Evolutionary conservation across 2,888 invertebrate species (phyloP).

Genomic region (Rhagophthalmus giganteus): DNA sequence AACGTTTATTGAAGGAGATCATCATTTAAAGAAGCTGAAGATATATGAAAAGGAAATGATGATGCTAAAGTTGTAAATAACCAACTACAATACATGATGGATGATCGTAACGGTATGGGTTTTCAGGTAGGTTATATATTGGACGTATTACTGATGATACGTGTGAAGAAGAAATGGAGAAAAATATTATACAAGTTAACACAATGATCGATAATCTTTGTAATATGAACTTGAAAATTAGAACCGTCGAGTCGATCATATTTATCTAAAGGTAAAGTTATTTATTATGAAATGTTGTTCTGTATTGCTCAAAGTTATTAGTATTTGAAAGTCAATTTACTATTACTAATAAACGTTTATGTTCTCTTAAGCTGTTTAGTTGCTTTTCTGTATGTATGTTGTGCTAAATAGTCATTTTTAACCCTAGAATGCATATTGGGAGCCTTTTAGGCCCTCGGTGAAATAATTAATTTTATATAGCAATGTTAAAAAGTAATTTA

Average conservation of each 20-base stretch:
- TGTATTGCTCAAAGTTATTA: too few species aligned
- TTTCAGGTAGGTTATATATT: conserved; percentile 93
- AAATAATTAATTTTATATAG: too few species aligned
- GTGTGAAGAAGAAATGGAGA: conserved; percentile 98
- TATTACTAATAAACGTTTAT: too few species aligned
- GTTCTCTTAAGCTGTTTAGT: too few species aligned
- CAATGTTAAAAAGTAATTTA: too few species aligned
- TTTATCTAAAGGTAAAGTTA: conserved; percentile 99
- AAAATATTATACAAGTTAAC: conserved; percentile 96
- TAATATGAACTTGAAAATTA: conserved; percentile 99
- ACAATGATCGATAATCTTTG: conserved; percentile 94
- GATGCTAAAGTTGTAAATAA: conserved; percentile 97
- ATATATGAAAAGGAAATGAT: conserved; percentile 98
- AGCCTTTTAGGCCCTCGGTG: too few species aligned
- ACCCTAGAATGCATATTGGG: too few species aligned
- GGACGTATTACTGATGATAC: conserved; percentile 98
- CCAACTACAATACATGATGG: conserved; percentile 92
- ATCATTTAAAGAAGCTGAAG: conserved; percentile 93
- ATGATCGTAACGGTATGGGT: conserved; percentile 89
- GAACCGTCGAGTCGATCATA: conserved; percentile 95
- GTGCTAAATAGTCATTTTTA: too few species aligned
- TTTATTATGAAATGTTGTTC: too few species aligned
- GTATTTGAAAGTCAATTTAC: too few species aligned
- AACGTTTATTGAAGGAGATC: conserved; percentile 66
- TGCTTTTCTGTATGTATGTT: too few species aligned